These are phyloP conservation scores for Euschistus heros DNA, from an alignment of 1,140 invertebrate species.

Conservation along the genomic window DNA sequence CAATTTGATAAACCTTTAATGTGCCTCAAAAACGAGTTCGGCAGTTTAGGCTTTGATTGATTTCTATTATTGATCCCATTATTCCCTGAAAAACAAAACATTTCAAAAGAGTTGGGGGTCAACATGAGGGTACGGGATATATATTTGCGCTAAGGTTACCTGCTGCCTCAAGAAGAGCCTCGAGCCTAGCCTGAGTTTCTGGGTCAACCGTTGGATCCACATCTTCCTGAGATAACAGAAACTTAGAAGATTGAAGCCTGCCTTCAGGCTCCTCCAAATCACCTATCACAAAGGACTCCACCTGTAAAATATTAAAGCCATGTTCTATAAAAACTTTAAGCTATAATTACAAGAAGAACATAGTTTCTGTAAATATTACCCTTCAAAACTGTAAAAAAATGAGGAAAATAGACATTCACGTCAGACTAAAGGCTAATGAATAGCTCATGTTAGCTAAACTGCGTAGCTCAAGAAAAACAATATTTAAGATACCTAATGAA, in stretches of 20 bases:
- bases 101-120: slow-evolving; percentile 4
- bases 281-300: slow-evolving; percentile 53
- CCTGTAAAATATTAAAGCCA: slow-evolving; percentile 36
- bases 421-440: too few species aligned
- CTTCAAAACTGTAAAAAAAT: too few species aligned
- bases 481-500: too few species aligned
- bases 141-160: slow-evolving; percentile 43
- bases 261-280: slow-evolving; percentile 54
- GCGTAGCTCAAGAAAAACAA: too few species aligned
- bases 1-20: background rate
- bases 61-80: slow-evolving; percentile 3
- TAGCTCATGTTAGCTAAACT: too few species aligned
- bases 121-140: background rate
- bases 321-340: too few species aligned
- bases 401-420: too few species aligned
- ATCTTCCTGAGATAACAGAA: slow-evolving; percentile 61
- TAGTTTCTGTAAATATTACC: too few species aligned
- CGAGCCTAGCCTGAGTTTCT: slow-evolving; percentile 76
- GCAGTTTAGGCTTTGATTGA: background rate
- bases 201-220: slow-evolving; percentile 72
- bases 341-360: too few species aligned
- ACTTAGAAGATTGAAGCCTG: slow-evolving; percentile 61
- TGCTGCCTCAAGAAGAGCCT: slow-evolving; percentile 79
- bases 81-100: slow-evolving; percentile 8
- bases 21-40: slow-evolving; percentile 1